Evolutionary conservation across 2,797 vertebrate genomes (phyloP).

Genomic region (Esox lucius): DNA sequence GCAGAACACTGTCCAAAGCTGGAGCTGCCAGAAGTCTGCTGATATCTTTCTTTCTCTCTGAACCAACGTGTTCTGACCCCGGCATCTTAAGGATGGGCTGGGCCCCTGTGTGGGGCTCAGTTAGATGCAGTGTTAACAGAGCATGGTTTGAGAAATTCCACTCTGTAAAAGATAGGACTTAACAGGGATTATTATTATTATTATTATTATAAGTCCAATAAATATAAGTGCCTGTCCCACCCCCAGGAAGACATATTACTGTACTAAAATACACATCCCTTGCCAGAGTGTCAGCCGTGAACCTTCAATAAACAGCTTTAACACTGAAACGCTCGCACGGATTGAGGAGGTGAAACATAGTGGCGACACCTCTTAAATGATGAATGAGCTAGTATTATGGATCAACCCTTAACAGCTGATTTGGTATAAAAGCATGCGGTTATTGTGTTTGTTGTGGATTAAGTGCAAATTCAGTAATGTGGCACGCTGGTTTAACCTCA

Average conservation of each 20-base stretch:
- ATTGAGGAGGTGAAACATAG: background rate
- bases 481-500: background rate
- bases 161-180: slow-evolving; percentile 28
- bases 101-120: slow-evolving; percentile 34
- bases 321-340: background rate
- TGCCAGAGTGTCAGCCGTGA: slow-evolving; percentile 27
- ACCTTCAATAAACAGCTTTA: slow-evolving; percentile 24
- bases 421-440: background rate
- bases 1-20: slow-evolving; percentile 22
- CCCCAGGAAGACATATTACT: slow-evolving; percentile 35
- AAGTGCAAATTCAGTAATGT: background rate
- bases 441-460: background rate
- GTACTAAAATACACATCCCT: slow-evolving; percentile 34
- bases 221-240: slow-evolving; percentile 43
- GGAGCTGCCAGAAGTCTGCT: slow-evolving; percentile 36
- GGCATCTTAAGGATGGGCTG: background rate
- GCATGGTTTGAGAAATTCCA: slow-evolving; percentile 26
- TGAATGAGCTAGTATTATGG: background rate
- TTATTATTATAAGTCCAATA: slow-evolving; percentile 46
- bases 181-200: slow-evolving; percentile 57
- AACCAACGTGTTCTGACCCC: slow-evolving; percentile 30
- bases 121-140: slow-evolving; percentile 51
- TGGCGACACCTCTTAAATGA: background rate
- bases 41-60: slow-evolving; percentile 45
- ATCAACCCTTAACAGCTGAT: background rate